A percentile compares a stretch with the other conserved stretches of the same genome.
phyloP scores from a whole-genome alignment of 2,797 vertebrate genomes.

The Vireo griseus region DNA sequence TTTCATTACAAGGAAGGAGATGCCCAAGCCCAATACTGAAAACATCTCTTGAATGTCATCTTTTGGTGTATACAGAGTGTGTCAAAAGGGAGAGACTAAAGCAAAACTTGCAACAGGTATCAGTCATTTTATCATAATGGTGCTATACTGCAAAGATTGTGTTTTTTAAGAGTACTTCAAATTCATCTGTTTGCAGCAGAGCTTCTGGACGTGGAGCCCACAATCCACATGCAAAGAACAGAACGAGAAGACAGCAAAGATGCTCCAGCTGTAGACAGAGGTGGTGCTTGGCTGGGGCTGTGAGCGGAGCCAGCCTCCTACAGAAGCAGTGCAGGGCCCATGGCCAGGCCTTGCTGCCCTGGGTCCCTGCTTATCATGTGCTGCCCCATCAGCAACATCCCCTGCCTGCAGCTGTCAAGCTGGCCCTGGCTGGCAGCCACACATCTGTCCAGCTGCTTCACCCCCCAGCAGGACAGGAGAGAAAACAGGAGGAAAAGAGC shows the following conservation, averaged over 20 bases:
- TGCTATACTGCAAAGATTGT: not conserved
- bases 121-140: not conserved
- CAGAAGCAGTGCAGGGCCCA: not conserved
- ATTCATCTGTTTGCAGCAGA: not conserved
- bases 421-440: not conserved
- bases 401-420: not conserved
- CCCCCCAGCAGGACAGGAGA: not conserved
- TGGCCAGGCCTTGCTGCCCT: not conserved
- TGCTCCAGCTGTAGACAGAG: not conserved
- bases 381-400: rapidly evolving
- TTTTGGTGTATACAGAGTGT: not conserved
- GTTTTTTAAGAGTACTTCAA: not conserved
- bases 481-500: not conserved
- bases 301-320: not conserved
- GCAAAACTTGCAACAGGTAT: not conserved
- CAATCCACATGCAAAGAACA: not conserved
- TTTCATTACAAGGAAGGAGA: not conserved
- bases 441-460: not conserved
- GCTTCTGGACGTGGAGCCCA: not conserved
- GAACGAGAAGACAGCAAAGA: not conserved
- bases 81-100: not conserved
- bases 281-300: not conserved
- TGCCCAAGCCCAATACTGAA: not conserved
- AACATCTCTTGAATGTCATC: not conserved
- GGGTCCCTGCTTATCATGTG: not conserved